Conservation (phyloP, 1,140 invertebrate genomes). For the Nasonia giraulti region DNA sequence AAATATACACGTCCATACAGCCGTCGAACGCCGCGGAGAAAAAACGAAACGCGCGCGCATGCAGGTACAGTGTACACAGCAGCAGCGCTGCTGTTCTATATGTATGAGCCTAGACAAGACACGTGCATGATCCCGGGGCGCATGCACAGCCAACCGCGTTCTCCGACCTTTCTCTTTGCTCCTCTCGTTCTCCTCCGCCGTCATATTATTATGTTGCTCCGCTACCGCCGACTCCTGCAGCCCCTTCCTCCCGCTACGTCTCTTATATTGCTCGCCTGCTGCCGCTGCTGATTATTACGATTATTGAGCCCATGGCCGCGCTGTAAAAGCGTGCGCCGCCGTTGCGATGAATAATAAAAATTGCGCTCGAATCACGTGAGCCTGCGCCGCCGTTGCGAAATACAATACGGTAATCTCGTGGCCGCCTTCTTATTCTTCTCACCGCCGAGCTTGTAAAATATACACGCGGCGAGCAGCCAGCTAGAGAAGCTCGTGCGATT, state of each 20-base stretch:
- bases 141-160: not conserved
- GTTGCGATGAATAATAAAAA: slow-evolving; percentile 49
- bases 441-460: slow-evolving; percentile 25
- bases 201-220: not conserved
- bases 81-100: slow-evolving; percentile 7
- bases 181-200: slow-evolving; percentile 8
- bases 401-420: slow-evolving; percentile 44
- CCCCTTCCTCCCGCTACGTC: slow-evolving; percentile 5
- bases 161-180: slow-evolving; percentile 34
- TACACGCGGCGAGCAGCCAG: not conserved
- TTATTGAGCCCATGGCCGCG: slow-evolving; percentile 62
- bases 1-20: not conserved
- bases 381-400: slow-evolving; percentile 40
- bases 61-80: not conserved
- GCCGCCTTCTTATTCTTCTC: slow-evolving; percentile 29
- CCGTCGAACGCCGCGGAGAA: not conserved
- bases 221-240: not conserved
- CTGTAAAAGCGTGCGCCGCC: slow-evolving; percentile 35
- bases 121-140: not conserved
- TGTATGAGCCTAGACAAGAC: slow-evolving; percentile 18
- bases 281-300: slow-evolving; percentile 66
- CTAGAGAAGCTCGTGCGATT: slow-evolving; percentile 17
- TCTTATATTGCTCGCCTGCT: slow-evolving; percentile 46
- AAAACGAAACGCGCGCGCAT: not conserved
- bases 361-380: slow-evolving; percentile 53